Conservation (phyloP, 2,113 vertebrate species). For the Spea bombifrons region DNA sequence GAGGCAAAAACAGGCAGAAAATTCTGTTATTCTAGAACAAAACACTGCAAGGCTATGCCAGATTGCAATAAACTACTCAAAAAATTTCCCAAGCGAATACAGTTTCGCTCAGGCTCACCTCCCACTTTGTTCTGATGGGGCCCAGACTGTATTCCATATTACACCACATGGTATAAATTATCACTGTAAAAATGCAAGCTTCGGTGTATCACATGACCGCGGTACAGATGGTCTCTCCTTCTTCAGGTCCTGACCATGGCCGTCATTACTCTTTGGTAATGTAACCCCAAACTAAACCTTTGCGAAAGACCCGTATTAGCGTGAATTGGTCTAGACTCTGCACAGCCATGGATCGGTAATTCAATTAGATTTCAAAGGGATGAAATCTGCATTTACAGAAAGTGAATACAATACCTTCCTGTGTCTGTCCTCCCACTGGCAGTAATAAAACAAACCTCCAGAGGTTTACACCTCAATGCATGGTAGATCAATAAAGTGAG, state of each 20-base stretch:
- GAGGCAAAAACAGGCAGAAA: slow-evolving; percentile 4
- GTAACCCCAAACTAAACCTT: slow-evolving; percentile 38
- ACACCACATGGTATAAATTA: slow-evolving; percentile 35
- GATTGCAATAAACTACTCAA: slow-evolving; percentile 25
- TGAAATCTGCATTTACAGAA: slow-evolving; percentile 57
- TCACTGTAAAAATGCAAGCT: slow-evolving; percentile 6
- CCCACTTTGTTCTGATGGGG: slow-evolving; percentile 22
- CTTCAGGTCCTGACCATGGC: slow-evolving; percentile 33
- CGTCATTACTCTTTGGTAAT: slow-evolving; percentile 43
- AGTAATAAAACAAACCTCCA: slow-evolving; percentile 57
- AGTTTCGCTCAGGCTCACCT: slow-evolving; percentile 28
- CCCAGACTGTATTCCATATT: slow-evolving; percentile 33
- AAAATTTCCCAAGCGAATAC: slow-evolving; percentile 22
- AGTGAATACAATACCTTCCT: slow-evolving; percentile 63
- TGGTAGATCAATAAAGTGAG: slow-evolving; percentile 59
- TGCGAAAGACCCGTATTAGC: slow-evolving; percentile 49
- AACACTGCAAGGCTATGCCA: background rate
- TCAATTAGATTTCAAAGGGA: slow-evolving; percentile 68
- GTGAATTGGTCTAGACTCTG: slow-evolving; percentile 64
- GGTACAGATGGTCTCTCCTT: slow-evolving; percentile 39
- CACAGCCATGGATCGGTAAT: slow-evolving; percentile 62
- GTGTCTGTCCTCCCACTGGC: slow-evolving; percentile 54
- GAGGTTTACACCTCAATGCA: slow-evolving; percentile 61
- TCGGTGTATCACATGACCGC: slow-evolving; percentile 11
- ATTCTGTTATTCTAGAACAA: slow-evolving; percentile 4